Percentiles rank a stretch among this genome's conserved stretches.
These are phyloP conservation scores for Ernsta delagoae DNA, from an alignment of 2,888 invertebrate genomes.

Conservation along the genomic window DNA sequence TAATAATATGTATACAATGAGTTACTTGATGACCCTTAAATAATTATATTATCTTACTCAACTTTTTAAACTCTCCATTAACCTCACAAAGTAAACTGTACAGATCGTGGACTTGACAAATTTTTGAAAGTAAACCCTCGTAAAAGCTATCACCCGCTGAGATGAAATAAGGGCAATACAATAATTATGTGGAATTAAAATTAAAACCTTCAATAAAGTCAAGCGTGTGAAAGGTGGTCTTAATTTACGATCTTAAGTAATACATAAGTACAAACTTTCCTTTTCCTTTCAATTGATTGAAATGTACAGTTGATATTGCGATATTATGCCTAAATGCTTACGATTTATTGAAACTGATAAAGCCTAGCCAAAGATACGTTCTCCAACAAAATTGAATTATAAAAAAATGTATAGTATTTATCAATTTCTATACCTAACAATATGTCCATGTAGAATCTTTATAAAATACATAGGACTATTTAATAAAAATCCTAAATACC, in stretches of 20 bases:
- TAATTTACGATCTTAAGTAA: slow-evolving; percentile 6
- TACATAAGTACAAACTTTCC: slow-evolving; percentile 21
- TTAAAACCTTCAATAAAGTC: neutral
- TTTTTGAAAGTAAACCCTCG: slow-evolving; percentile 12
- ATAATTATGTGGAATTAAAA: neutral
- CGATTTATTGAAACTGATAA: neutral
- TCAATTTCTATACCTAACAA: no score
- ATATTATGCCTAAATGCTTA: neutral
- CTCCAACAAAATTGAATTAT: no score
- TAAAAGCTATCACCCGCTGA: slow-evolving; percentile 7
- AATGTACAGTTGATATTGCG: neutral
- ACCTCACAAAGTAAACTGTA: neutral
- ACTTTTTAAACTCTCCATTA: neutral
- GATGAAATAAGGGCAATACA: slow-evolving; percentile 5
- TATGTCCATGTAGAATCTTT: no score
- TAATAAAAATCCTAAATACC: no score
- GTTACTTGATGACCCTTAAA: no score
- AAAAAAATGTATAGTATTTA: no score
- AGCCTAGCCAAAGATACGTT: no score
- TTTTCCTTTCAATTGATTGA: neutral
- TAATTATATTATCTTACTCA: no score
- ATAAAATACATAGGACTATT: no score
- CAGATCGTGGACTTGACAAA: neutral
- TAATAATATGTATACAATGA: no score
- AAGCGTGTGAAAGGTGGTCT: slow-evolving; percentile 12